Evolutionary conservation across 2,113 vertebrate genomes (phyloP).

Genomic region (Natator depressus): DNA sequence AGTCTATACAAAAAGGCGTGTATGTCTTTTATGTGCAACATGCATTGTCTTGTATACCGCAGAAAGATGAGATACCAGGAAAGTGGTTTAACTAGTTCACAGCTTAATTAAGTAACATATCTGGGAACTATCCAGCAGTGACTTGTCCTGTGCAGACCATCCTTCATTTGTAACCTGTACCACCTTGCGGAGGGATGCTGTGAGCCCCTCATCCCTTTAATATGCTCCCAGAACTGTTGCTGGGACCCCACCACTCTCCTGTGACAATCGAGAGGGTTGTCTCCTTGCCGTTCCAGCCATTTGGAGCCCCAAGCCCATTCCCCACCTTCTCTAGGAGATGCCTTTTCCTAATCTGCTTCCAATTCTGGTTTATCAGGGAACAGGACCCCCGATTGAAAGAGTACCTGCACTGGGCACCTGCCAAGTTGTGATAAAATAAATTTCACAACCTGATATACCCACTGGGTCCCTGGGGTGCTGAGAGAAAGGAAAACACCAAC

Average conservation of each 20-base stretch:
- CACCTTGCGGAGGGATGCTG: neutral
- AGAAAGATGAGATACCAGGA: neutral
- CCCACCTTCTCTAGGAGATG: neutral
- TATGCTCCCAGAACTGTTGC: neutral
- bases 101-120: neutral
- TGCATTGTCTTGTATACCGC: neutral
- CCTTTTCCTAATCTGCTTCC: neutral
- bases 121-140: neutral
- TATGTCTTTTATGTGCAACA: neutral
- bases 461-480: neutral
- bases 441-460: neutral
- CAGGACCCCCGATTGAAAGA: neutral
- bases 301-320: neutral
- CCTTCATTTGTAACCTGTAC: neutral
- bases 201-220: neutral
- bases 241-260: neutral
- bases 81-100: constrained; percentile 43
- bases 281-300: neutral
- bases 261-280: neutral
- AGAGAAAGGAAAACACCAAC: neutral
- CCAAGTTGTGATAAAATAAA: neutral
- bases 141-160: neutral
- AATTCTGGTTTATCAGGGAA: neutral
- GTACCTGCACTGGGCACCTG: neutral
- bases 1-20: constrained; percentile 15